These are phyloP conservation scores for Umimayanthus kanabou DNA, from an alignment of 92 coral and sea anemone genomes.

Conservation along the genomic window DNA sequence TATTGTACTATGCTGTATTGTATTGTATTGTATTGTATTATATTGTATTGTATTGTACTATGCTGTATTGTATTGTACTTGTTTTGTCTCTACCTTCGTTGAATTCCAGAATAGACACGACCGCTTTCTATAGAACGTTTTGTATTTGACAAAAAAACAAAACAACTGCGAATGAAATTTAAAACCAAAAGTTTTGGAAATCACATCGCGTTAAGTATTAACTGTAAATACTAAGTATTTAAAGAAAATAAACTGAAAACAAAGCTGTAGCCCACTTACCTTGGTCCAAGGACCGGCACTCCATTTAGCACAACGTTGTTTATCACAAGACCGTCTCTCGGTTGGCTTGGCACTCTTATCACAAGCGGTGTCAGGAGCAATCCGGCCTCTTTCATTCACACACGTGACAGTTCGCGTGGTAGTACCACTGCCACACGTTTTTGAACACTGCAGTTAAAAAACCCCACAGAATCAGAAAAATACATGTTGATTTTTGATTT, in stretches of 20 bases:
- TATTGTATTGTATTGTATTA: too few species aligned
- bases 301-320: constrained; percentile 73
- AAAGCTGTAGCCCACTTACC: constrained; percentile 38
- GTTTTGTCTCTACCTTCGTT: too few species aligned
- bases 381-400: constrained; percentile 31
- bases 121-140: neutral
- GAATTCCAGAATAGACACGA: too few species aligned
- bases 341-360: constrained; percentile 42
- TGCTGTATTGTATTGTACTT: too few species aligned
- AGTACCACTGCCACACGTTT: constrained; percentile 76
- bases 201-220: too few species aligned
- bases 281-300: constrained; percentile 56
- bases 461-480: too few species aligned
- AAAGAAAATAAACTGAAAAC: neutral
- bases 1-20: too few species aligned
- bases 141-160: too few species aligned
- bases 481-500: too few species aligned
- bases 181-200: too few species aligned
- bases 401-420: constrained; percentile 64
- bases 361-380: constrained; percentile 50
- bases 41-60: too few species aligned
- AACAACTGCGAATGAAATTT: too few species aligned
- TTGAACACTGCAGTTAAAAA: constrained; percentile 66
- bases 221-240: neutral
- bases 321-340: constrained; percentile 46